Evolutionary conservation across 2,888 invertebrate genomes (phyloP).

Genomic region (Pristionchus entomophagus): DNA sequence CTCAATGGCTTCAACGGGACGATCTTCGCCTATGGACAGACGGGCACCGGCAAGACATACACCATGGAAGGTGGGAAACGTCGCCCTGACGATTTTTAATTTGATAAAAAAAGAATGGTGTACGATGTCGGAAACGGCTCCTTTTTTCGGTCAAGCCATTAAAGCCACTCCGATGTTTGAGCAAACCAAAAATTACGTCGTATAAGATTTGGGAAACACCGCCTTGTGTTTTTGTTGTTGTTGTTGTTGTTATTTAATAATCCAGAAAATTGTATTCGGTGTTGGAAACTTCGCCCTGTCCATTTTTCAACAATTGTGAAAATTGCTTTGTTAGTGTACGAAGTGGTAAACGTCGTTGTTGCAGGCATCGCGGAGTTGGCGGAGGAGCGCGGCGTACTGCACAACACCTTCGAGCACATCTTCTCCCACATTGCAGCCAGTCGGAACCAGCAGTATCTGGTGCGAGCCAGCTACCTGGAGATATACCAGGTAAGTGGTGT

Average conservation of each 20-base stretch:
- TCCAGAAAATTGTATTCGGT: no score
- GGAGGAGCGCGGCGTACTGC: conserved; percentile 90
- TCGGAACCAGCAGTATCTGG: conserved; percentile 91
- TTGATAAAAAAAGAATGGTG: neutral
- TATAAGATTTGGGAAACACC: no score
- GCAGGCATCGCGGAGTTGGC: conserved; percentile 79
- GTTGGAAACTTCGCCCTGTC: no score
- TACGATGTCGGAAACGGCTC: neutral
- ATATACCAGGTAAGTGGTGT: conserved; percentile 82
- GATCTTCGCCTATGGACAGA: conserved; percentile 99
- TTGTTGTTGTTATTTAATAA: no score
- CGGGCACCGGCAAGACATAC: conserved; percentile 89
- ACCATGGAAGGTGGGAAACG: conserved; percentile 82
- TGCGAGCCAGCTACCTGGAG: conserved; percentile 95
- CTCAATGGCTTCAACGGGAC: conserved; percentile 98
- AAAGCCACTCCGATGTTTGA: no score
- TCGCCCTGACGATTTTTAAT: neutral
- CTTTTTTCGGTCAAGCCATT: no score
- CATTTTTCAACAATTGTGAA: no score
- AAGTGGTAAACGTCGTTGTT: neutral
- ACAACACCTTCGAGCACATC: conserved; percentile 96
- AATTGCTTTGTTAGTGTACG: neutral
- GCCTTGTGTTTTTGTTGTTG: no score
- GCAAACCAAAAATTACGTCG: no score
- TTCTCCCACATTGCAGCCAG: conserved; percentile 89